Base-by-base conservation (phyloP, 2,797 vertebrate species). In the Acridotheres tristis region DNA sequence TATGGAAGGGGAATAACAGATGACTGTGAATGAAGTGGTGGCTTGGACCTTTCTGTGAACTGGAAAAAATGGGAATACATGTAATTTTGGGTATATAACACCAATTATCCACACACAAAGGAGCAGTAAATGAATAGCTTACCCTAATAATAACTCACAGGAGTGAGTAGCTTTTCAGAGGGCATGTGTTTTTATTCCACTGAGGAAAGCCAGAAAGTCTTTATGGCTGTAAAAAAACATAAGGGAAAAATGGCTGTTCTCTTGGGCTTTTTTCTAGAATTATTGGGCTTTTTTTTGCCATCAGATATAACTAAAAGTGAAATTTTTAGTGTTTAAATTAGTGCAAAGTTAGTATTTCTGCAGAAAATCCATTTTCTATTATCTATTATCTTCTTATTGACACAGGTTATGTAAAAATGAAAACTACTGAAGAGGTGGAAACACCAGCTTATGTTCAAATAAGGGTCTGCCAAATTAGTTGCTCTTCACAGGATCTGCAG, bases 11-110 rank as follows among this genome's bases (percentile, higher is more conserved):
- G 63, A 93, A 85, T 48, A 72, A 90, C 34, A 4, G 55, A 76
- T 93, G 74, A 66, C 51, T 91, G 15, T n/a, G 61, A 45, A 32
- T 72, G 61, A 85, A 77, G n/a, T 72, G 40, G 38, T 94, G 65
- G 27, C 36, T 80, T 75, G 73, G 76, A 89, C 85, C 38, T 80
- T 36, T 78, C 23, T 48, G 36, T 91, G 77, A 89, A 76, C 71
- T 92, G 81, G 88, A 89, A 95, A 95, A 94, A 69, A 16, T 69
- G 48, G 53, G 55, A 93, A 77, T 73, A 47, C 2, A 0, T 72
- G 61, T 67, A 76, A 87, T 81, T 82, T 79, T 82, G 34, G 22
- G 25, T 85, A 23, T 69, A 36, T 77, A 94, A 84, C 38, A 30
- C 54, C 34, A 45, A 92, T 69, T 76, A 87, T 84, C 65, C 66